Conservation (phyloP, 2,797 vertebrate genomes). For the Tarsius wallacei region DNA sequence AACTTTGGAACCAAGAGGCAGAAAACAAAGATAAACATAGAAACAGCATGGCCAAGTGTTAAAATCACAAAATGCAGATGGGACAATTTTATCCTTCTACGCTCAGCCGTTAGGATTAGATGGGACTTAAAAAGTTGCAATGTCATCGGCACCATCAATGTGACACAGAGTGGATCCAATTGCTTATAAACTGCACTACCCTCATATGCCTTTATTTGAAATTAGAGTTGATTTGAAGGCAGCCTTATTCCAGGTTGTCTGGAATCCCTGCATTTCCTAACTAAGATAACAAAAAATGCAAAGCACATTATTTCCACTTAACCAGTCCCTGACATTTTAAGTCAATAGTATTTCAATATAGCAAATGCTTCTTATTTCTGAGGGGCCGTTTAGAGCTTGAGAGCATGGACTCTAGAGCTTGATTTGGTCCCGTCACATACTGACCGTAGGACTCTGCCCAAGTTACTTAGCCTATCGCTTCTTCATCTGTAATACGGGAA, state of each 20-base stretch:
- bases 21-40: constrained; percentile 88
- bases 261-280: background rate
- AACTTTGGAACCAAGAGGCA: constrained; percentile 78
- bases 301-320: background rate
- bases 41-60: constrained; percentile 81
- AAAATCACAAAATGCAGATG: constrained; percentile 80
- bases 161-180: background rate
- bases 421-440: background rate
- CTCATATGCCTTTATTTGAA: background rate
- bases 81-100: constrained; percentile 78
- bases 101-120: constrained; percentile 72
- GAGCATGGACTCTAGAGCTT: background rate
- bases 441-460: background rate
- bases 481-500: background rate
- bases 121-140: constrained; percentile 69
- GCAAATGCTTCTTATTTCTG: background rate
- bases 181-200: background rate
- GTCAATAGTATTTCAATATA: background rate
- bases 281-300: background rate
- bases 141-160: constrained; percentile 1
- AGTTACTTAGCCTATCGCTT: background rate
- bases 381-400: background rate
- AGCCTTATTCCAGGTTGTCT: background rate
- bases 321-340: background rate
- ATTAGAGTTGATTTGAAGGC: background rate